These are phyloP conservation scores for Papilio xuthus DNA, from an alignment of 1,140 invertebrate genomes.

Conservation along the genomic window DNA sequence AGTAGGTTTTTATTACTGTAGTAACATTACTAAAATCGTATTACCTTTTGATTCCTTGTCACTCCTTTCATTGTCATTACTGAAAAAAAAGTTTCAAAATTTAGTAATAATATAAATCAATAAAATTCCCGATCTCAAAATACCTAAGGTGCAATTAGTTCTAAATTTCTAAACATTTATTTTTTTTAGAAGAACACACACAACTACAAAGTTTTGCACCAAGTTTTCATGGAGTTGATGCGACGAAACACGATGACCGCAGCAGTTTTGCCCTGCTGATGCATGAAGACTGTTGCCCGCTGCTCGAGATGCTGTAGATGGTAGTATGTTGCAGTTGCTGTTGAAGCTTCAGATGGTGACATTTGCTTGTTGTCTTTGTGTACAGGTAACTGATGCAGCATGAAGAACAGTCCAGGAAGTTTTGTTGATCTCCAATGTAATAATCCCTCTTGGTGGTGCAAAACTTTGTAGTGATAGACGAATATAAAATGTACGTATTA, in stretches of 20 bases:
- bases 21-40: not conserved
- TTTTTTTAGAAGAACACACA: conserved; percentile 52
- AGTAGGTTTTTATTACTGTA: not conserved
- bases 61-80: conserved; percentile 69
- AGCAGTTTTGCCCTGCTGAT: not conserved
- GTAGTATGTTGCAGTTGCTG: not conserved
- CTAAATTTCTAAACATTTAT: conserved; percentile 23
- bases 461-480: conserved; percentile 78
- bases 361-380: not conserved
- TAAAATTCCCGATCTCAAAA: conserved; percentile 8
- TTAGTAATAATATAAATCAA: conserved; percentile 39
- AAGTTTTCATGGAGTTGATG: conserved; percentile 47
- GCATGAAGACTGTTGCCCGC: not conserved
- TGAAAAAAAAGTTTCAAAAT: conserved; percentile 64
- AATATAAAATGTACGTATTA: conserved; percentile 56
- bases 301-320: not conserved
- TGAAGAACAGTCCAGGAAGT: not conserved
- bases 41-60: conserved; percentile 76
- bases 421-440: not conserved
- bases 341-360: not conserved
- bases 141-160: conserved; percentile 17
- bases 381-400: not conserved
- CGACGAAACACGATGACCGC: conserved; percentile 1
- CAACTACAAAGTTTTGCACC: conserved; percentile 82
- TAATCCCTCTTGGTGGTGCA: conserved; percentile 59